A percentile compares a stretch with the other conserved stretches of the same genome.
Conservation (phyloP, 2,113 vertebrate species). For the Sminthopsis crassicaudata region DNA sequence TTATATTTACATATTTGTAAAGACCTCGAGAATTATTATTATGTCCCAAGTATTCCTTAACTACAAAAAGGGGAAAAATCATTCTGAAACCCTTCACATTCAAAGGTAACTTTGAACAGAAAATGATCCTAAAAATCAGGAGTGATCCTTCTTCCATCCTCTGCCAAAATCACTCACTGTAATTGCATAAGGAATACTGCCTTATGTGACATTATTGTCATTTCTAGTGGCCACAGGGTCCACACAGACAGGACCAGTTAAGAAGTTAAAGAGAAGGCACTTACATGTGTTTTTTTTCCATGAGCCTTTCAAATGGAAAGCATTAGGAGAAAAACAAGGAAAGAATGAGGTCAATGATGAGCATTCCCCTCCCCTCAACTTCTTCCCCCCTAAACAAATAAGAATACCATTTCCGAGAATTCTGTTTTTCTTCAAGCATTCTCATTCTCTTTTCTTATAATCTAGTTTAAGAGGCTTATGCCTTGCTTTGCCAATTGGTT, state of each 20-base stretch:
- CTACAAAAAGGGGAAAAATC: constrained; percentile 42
- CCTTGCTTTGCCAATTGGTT: constrained; percentile 33
- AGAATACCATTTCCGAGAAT: not conserved
- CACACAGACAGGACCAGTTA: not conserved
- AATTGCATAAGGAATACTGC: constrained; percentile 5
- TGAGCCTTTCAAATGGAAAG: constrained; percentile 30
- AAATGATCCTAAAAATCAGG: not conserved
- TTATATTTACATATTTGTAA: constrained; percentile 10
- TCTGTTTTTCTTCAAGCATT: constrained; percentile 20
- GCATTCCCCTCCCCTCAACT: not conserved
- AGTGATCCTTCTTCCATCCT: not conserved
- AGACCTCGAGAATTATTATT: constrained; percentile 55
- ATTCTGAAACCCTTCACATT: constrained; percentile 1
- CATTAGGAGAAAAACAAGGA: constrained; percentile 32
- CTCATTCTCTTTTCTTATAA: constrained; percentile 16
- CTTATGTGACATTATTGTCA: not conserved
- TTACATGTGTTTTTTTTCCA: constrained; percentile 3
- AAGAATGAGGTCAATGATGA: constrained; percentile 13
- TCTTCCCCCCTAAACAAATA: not conserved
- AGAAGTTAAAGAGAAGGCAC: not conserved
- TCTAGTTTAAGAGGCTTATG: not conserved
- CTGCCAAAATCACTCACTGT: constrained; percentile 8
- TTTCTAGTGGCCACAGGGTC: not conserved
- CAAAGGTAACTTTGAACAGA: not conserved
- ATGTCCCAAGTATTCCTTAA: constrained; percentile 32